Evolutionary conservation across 2,113 vertebrate species (phyloP).

Genomic region (Brachypteracias leptosomus): DNA sequence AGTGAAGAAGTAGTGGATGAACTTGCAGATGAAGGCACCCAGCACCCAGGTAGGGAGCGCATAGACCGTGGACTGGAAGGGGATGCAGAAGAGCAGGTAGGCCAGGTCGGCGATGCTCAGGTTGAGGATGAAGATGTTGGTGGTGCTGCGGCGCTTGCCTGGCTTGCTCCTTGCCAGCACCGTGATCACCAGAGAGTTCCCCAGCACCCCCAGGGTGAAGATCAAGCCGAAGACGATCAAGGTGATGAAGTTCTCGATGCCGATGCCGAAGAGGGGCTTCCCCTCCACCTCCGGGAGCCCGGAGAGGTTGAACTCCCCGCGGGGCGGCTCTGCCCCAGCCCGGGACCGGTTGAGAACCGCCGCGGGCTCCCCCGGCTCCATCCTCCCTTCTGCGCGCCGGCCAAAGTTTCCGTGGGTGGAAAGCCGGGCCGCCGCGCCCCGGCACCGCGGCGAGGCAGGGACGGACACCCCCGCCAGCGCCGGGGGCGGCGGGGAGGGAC

Average conservation of each 20-base stretch:
- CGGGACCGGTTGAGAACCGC: constrained; percentile 58
- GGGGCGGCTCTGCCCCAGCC: neutral
- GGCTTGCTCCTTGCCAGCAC: constrained; percentile 89
- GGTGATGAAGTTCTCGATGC: constrained; percentile 88
- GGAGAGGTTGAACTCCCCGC: constrained; percentile 34
- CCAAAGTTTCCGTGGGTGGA: neutral
- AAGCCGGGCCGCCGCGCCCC: neutral
- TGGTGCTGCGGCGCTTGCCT: constrained; percentile 88
- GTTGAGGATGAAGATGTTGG: constrained; percentile 95
- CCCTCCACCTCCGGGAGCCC: neutral
- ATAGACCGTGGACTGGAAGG: constrained; percentile 94
- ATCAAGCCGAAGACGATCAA: constrained; percentile 89
- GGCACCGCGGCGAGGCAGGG: too few species aligned
- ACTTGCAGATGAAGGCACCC: constrained; percentile 94
- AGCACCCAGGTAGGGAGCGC: constrained; percentile 90
- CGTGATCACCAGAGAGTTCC: constrained; percentile 94
- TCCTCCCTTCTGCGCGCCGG: neutral
- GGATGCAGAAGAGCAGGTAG: constrained; percentile 95
- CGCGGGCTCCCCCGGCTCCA: constrained; percentile 52
- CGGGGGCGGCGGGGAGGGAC: too few species aligned
- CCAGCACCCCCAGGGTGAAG: constrained; percentile 89
- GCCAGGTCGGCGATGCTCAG: constrained; percentile 94
- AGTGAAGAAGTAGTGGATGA: constrained; percentile 94
- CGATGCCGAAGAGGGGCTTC: constrained; percentile 79
- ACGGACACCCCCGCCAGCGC: too few species aligned